Evolutionary conservation across 2,797 vertebrate genomes (phyloP).

Genomic region (Apogon hyalosoma): DNA sequence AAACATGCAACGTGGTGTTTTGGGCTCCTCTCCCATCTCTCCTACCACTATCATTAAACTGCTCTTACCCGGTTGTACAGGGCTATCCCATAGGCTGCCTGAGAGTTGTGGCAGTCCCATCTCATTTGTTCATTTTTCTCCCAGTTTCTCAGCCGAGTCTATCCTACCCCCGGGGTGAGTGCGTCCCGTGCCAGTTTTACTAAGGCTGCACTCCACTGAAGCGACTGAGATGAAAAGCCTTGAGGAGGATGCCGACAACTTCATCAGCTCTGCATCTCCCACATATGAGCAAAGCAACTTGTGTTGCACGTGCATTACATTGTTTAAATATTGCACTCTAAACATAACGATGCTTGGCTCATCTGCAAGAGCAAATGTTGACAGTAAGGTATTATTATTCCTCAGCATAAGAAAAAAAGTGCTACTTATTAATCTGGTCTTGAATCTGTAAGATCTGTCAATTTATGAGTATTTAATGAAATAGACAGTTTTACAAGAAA

Average conservation of each 20-base stretch:
- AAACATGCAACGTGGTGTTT: constrained; percentile 66
- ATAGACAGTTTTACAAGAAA: too few relatives aligned
- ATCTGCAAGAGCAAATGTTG: not conserved
- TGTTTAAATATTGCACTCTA: constrained; percentile 9
- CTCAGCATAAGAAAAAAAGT: too few relatives aligned
- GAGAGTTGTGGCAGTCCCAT: constrained; percentile 83
- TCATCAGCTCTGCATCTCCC: constrained; percentile 67
- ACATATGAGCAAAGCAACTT: constrained; percentile 56
- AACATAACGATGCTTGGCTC: not conserved
- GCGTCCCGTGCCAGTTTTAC: constrained; percentile 79
- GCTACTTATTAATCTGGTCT: too few relatives aligned
- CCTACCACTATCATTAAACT: constrained; percentile 71
- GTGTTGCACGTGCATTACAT: constrained; percentile 23
- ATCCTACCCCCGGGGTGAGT: constrained; percentile 73
- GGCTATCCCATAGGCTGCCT: constrained; percentile 77
- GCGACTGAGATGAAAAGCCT: constrained; percentile 81
- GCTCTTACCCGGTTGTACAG: constrained; percentile 54
- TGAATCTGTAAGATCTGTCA: too few relatives aligned
- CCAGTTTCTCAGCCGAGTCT: constrained; percentile 72
- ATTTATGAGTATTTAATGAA: too few relatives aligned
- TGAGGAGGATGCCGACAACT: constrained; percentile 79
- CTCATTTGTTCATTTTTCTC: constrained; percentile 84
- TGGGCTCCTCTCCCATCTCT: constrained; percentile 56
- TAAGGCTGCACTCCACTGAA: constrained; percentile 80
- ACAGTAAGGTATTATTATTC: too few relatives aligned